phyloP scores from a whole-genome alignment of 2,888 invertebrate species.

The Drosophila heteroneura region DNA sequence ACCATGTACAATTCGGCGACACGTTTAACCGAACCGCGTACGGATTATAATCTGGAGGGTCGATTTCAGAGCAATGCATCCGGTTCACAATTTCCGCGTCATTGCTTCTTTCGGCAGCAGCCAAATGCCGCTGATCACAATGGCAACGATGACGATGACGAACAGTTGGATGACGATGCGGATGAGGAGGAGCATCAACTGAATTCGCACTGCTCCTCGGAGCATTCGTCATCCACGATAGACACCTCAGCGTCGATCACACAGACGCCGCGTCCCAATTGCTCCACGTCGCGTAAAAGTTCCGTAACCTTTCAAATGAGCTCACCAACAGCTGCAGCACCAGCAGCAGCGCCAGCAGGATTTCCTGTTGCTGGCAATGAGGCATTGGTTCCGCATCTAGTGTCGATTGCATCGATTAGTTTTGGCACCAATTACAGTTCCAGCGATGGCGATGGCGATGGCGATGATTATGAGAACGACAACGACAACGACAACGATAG shows the following conservation, averaged over 20 bases:
- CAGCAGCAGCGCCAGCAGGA: constrained; percentile 23
- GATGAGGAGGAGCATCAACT: constrained; percentile 40
- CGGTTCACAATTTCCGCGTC: constrained; percentile 84
- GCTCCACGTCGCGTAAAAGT: constrained; percentile 82
- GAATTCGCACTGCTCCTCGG: constrained; percentile 72
- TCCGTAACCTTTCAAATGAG: constrained; percentile 84
- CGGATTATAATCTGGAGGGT: constrained; percentile 34
- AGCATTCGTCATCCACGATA: constrained; percentile 73
- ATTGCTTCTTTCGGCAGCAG: constrained; percentile 84
- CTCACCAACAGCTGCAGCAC: constrained; percentile 39
- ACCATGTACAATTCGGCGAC: constrained; percentile 83
- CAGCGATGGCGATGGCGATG: constrained; percentile 44
- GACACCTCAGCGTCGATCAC: constrained; percentile 28
- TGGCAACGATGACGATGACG: constrained; percentile 8
- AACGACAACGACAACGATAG: constrained; percentile 31
- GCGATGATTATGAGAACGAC: constrained; percentile 12
- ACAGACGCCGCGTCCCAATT: constrained; percentile 55
- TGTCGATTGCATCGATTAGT: constrained; percentile 75
- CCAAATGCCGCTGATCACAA: constrained; percentile 9
- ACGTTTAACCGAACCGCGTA: constrained; percentile 53
- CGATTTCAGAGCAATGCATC: constrained; percentile 84
- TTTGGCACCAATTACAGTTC: constrained; percentile 74
- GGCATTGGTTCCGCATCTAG: constrained; percentile 30
- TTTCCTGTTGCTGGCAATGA: constrained; percentile 15
- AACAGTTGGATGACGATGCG: constrained; percentile 10